Percentiles rank a stretch among this genome's conserved stretches.
These are phyloP conservation scores for Drosophila bocqueti DNA, from an alignment of 1,140 invertebrate genomes.

Conservation along the genomic window DNA sequence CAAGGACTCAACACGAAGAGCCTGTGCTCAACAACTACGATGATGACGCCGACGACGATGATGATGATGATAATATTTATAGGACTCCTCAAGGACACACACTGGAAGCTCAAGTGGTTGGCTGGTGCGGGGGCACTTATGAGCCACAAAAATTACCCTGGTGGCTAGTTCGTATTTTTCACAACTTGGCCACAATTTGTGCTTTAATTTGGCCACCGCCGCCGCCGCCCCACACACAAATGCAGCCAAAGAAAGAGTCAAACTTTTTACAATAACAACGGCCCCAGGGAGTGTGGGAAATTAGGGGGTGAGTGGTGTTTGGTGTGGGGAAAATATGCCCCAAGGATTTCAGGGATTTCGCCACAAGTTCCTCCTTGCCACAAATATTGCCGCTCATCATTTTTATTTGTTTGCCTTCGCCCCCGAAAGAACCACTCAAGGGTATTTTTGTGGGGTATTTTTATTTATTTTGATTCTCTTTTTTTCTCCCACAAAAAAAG, in stretches of 20 bases:
- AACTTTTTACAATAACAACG: constrained; percentile 72
- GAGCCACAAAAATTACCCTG: constrained; percentile 71
- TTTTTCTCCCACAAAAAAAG: neutral
- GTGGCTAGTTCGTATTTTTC: constrained; percentile 77
- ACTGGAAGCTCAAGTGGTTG: constrained; percentile 3
- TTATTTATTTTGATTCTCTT: constrained; percentile 36
- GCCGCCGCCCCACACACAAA: constrained; percentile 15
- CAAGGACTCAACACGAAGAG: constrained; percentile 26
- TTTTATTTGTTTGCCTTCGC: constrained; percentile 82
- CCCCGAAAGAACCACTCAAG: constrained; percentile 29
- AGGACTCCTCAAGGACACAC: constrained; percentile 78
- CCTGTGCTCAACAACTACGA: constrained; percentile 50
- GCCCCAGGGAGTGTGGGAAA: constrained; percentile 17
- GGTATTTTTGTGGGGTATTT: constrained; percentile 39
- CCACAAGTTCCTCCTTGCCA: constrained; percentile 37
- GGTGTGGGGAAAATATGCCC: constrained; percentile 64
- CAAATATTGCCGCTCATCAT: constrained; percentile 80
- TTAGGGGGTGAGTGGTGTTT: neutral
- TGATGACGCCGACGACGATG: constrained; percentile 16
- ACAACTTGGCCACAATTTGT: constrained; percentile 80
- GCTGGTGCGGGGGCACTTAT: constrained; percentile 34
- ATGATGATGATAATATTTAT: constrained; percentile 82
- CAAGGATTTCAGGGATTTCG: constrained; percentile 61
- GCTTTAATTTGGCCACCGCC: constrained; percentile 72
- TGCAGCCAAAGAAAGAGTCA: constrained; percentile 53